A percentile compares a stretch with the other conserved stretches of the same genome.
Conservation (phyloP, 2,888 invertebrate species). For the Drosophila phalerata region DNA sequence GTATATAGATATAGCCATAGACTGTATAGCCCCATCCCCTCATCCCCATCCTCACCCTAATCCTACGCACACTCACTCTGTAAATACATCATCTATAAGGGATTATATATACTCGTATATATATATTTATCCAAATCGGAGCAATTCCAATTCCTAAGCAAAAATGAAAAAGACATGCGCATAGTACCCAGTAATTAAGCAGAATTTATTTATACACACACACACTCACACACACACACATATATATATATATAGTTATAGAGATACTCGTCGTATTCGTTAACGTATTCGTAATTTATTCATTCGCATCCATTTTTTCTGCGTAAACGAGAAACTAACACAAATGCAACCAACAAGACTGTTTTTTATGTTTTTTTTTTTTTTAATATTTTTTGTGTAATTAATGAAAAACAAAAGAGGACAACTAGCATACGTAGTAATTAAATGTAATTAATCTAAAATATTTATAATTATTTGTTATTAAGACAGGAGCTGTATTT, state of each 20-base stretch:
- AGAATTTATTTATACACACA: constrained; percentile 65
- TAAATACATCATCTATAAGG: constrained; percentile 29
- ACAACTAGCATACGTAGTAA: constrained; percentile 28
- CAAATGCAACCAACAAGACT: constrained; percentile 85
- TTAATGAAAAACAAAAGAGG: constrained; percentile 11
- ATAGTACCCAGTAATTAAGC: constrained; percentile 77
- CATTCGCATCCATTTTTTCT: constrained; percentile 67
- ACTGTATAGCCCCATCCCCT: constrained; percentile 41
- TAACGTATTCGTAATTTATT: constrained; percentile 54
- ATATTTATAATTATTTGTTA: constrained; percentile 44
- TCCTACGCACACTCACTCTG: constrained; percentile 9
- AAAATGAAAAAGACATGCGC: constrained; percentile 75
- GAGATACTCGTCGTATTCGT: constrained; percentile 34
- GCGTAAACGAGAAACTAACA: constrained; percentile 76
- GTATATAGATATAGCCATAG: constrained; percentile 67
- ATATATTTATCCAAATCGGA: constrained; percentile 31
- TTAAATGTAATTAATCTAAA: constrained; percentile 34
- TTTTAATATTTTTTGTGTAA: constrained; percentile 37
- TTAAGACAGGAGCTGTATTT: constrained; percentile 49
- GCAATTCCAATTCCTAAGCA: constrained; percentile 51
- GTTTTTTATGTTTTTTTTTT: constrained; percentile 73
- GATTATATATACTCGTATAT: background rate
- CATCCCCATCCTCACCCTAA: background rate
- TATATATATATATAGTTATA: constrained; percentile 2
- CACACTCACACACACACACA: constrained; percentile 12